Conservation (phyloP, 1,140 invertebrate species). For the Meloidogyne exigua region DNA sequence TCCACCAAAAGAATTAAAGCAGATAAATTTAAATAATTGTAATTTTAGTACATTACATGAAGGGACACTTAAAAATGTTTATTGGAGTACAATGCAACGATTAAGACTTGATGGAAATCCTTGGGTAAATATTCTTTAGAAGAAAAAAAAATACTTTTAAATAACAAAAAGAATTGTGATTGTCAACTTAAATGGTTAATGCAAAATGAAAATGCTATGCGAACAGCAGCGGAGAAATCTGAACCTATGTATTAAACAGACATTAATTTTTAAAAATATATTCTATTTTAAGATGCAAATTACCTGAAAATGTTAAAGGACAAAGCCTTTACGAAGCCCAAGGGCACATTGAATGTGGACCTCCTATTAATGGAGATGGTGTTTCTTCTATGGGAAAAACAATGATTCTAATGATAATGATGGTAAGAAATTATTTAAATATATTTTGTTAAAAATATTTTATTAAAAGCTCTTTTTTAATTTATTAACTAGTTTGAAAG, state of each 20-base stretch:
- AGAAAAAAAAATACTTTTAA: background rate
- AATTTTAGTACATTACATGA: slow-evolving; percentile 23
- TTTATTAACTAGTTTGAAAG: too few species aligned
- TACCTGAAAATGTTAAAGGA: slow-evolving; percentile 14
- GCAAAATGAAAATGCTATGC: slow-evolving; percentile 17
- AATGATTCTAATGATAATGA: background rate
- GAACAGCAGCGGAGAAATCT: background rate
- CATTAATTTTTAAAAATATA: background rate
- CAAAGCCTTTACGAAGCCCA: slow-evolving; percentile 17
- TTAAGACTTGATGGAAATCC: slow-evolving; percentile 27
- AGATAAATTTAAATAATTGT: slow-evolving; percentile 13
- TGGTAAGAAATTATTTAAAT: too few species aligned
- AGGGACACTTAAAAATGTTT: background rate
- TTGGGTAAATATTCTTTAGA: slow-evolving; percentile 7
- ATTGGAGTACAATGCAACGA: slow-evolving; percentile 9
- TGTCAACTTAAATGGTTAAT: slow-evolving; percentile 16
- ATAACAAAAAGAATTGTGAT: slow-evolving; percentile 1
- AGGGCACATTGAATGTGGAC: background rate
- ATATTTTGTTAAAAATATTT: background rate
- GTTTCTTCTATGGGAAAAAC: background rate
- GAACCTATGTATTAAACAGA: background rate
- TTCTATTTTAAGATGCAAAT: slow-evolving; percentile 12
- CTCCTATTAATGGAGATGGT: background rate
- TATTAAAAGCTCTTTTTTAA: too few species aligned
- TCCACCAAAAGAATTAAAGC: slow-evolving; percentile 12